Conservation (phyloP, 2,888 invertebrate species). For the Drosophila koepferae region DNA sequence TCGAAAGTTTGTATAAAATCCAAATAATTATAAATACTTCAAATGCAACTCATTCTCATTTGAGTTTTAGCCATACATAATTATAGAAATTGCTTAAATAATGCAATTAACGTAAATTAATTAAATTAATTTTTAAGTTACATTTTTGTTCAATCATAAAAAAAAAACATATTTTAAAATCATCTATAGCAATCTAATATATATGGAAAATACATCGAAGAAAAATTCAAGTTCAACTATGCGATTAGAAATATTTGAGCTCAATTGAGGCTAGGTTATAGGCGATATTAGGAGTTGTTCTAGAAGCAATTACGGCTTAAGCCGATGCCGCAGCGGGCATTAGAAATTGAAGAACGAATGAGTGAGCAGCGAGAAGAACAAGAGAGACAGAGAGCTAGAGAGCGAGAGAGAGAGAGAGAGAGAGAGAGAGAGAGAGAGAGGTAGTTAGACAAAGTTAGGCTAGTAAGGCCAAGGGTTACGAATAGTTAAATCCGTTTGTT, state of each 20-base stretch:
- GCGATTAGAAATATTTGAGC: background rate
- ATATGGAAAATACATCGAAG: background rate
- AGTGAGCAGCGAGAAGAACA: background rate
- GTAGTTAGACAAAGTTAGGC: slow-evolving; percentile 18
- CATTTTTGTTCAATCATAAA: too few relatives aligned
- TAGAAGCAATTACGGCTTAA: slow-evolving; percentile 42
- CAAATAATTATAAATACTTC: background rate
- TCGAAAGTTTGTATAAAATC: background rate
- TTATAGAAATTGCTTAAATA: too few relatives aligned
- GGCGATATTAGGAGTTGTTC: slow-evolving; percentile 13
- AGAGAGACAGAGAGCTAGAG: background rate
- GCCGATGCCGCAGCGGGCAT: slow-evolving; percentile 47
- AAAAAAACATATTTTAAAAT: background rate
- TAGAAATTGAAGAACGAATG: background rate
- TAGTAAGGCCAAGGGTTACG: slow-evolving; percentile 66
- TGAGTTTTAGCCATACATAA: too few relatives aligned
- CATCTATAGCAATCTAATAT: background rate
- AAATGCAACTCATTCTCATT: too few relatives aligned
- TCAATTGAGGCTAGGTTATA: background rate
- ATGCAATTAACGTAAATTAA: too few relatives aligned
- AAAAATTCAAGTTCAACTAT: background rate
- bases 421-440: background rate
- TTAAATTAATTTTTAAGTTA: too few relatives aligned
- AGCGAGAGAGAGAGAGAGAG: background rate
- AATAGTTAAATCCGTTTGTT: slow-evolving; percentile 75